Evolutionary conservation across 2,113 vertebrate species (phyloP).

Genomic region (Oenanthe oenanthe): DNA sequence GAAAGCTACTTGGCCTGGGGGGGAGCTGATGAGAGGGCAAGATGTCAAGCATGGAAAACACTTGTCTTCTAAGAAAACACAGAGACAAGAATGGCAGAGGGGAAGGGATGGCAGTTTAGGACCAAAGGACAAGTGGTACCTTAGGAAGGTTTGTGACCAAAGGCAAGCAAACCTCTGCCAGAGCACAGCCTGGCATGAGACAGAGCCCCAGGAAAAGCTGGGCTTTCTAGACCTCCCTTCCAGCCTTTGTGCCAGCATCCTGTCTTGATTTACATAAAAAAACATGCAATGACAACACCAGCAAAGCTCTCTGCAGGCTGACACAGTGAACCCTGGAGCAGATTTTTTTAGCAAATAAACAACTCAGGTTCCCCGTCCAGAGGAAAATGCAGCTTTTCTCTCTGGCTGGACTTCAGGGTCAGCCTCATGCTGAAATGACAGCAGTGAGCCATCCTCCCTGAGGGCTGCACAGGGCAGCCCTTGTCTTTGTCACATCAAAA

Average conservation of each 20-base stretch:
- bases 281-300: not conserved
- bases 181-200: not conserved
- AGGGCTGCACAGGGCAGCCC: not conserved
- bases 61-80: not conserved
- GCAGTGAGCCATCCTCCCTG: not conserved
- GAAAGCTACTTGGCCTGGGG: not conserved
- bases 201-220: not conserved
- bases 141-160: not conserved
- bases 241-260: not conserved
- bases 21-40: not conserved
- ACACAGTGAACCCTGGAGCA: not conserved
- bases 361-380: not conserved
- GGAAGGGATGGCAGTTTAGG: not conserved
- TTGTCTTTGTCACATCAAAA: not conserved
- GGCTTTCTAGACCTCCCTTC: not conserved
- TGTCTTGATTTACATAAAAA: not conserved
- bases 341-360: not conserved
- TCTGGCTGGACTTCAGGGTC: not conserved
- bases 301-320: not conserved
- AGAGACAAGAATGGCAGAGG: not conserved
- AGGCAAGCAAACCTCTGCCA: not conserved
- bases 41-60: not conserved
- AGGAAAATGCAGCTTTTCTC: not conserved
- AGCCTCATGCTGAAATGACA: not conserved
- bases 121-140: not conserved